These are phyloP conservation scores for Pomatostomus ruficeps DNA, from an alignment of 2,113 vertebrate species.

Conservation along the genomic window DNA sequence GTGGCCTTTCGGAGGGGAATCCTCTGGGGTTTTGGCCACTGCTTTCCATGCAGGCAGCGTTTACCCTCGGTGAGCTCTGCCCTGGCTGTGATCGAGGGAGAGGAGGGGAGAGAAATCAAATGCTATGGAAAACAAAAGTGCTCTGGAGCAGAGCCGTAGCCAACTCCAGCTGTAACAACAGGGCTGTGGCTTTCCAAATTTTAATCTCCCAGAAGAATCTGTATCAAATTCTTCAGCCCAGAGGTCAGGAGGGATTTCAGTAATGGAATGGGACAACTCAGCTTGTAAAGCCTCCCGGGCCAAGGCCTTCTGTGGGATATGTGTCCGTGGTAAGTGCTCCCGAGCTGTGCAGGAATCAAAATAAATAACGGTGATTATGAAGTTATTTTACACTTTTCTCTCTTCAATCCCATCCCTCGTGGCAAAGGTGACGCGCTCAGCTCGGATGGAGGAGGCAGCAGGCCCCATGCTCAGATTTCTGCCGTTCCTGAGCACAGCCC, in stretches of 20 bases:
- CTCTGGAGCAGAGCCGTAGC: background rate
- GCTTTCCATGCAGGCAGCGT: background rate
- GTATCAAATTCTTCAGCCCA: constrained; percentile 33
- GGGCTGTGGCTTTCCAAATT: constrained; percentile 34
- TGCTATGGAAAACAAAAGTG: constrained; percentile 27
- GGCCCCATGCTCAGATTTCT: background rate
- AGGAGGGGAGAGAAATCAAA: constrained; percentile 28
- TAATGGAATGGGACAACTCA: constrained; percentile 6
- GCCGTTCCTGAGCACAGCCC: background rate
- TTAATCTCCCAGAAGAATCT: constrained; percentile 39
- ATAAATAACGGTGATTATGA: background rate
- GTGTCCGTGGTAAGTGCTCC: background rate
- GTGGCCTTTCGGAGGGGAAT: background rate
- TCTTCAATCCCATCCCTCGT: background rate
- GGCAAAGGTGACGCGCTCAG: background rate
- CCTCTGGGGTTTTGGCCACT: background rate
- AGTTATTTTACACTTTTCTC: background rate
- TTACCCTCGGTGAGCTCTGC: background rate
- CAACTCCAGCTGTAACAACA: constrained; percentile 55
- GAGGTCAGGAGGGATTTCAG: constrained; percentile 7
- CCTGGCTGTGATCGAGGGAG: background rate
- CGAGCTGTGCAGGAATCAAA: background rate
- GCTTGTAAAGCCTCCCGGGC: background rate
- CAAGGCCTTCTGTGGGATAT: background rate
- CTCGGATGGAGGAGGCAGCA: background rate